Base-by-base conservation (phyloP, 2,888 invertebrate genomes). In the Therioaphis trifolii region DNA sequence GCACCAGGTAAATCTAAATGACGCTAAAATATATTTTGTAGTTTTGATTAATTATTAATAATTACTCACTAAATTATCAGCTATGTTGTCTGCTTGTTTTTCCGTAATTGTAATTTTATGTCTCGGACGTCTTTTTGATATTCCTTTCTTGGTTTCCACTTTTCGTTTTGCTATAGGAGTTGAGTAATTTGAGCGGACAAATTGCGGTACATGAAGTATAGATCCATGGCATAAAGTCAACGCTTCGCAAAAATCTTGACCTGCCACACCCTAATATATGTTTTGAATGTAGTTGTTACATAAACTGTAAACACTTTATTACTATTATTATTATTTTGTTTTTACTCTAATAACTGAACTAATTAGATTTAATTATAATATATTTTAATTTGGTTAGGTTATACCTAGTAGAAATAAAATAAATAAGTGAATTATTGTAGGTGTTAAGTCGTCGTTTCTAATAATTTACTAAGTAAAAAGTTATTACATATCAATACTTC, bases 61-160 rank as follows among this genome's bases (percentile, higher is more conserved):
- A 69, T n/a, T 2, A 35, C 63, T 82, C 40, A 82, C 82, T 21
- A 82, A 82, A 49, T 82, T 82, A 52, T 74, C 82, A 18, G 82
- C 82, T n/a, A 82, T 82, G 21, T 74, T 72, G 40, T 82, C 82
- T 14, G 72, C 82, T 82, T 82, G 82, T 74, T 82, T 82, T 74
- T 82, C 82, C 9, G 82, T 82, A n/a, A 82, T 82, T 7, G 61
- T 82, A 7, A 82, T 82, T 63, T 21, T 63, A 12, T 46, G 61
- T 40, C 21, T 61, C 5, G 49, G 35, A 3, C 72, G 63, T 63
- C n/a, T 82, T 82, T 74, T 82, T 0, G 14, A n/a, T n/a, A 12
- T 15, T 35, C 46, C 46, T 63, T 74, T 82, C 52, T 74, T 82
- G 52, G 5, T 18, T 49, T 61, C 29, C 14, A 24, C 4, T 49